Evolutionary conservation across 2,888 invertebrate genomes (phyloP), one percentile per base, ranked within the genome.

Genomic region (Harmothoe impar): DNA sequence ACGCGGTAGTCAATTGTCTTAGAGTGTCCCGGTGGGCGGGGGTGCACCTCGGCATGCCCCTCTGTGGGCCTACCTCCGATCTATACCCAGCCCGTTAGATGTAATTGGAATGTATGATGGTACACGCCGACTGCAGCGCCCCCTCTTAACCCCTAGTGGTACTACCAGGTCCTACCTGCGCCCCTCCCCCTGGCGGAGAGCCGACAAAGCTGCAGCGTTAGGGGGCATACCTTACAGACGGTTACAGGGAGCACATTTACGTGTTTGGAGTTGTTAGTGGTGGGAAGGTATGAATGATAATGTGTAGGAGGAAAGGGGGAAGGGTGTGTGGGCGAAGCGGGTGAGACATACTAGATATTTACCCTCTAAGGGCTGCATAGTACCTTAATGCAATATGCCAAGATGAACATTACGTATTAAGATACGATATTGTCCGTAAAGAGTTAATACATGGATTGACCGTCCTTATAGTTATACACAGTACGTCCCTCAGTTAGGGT

Each of bases 61-160:
- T 29, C 84, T 33, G 35, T 51, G 25, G 33, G n/a, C 84, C 78
- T 20, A 43, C 5, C 84, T 31, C 35, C 35, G 25, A 84, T 84
- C 84, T 25, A 84, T 84, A 84, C 84, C 10, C 35, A 5, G 43
- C 20, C 43, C 23, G 23, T 84, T 51, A 84, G 43, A 84, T 51
- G 51, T 84, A 84, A 84, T 84, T 84, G 84, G 51, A 84, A 84
- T 35, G 84, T 84, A 84, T 84, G 84, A 84, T 84, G 43, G 84
- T 35, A 43, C 43, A 25, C 84, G 84, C 35, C 10, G 84, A 84
- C 51, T 51, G 84, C 84, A 84, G 84, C 43, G 84, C 84, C 84
- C 43, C 43, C 51, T 84, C 25, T 43, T 84, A 84, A 84, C 84
- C 84, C 84, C n/a, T 12, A n/a, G 84, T 43, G 35, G 25, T 35